Conservation (phyloP, 2,888 invertebrate genomes). For the Sisyra nigra region DNA sequence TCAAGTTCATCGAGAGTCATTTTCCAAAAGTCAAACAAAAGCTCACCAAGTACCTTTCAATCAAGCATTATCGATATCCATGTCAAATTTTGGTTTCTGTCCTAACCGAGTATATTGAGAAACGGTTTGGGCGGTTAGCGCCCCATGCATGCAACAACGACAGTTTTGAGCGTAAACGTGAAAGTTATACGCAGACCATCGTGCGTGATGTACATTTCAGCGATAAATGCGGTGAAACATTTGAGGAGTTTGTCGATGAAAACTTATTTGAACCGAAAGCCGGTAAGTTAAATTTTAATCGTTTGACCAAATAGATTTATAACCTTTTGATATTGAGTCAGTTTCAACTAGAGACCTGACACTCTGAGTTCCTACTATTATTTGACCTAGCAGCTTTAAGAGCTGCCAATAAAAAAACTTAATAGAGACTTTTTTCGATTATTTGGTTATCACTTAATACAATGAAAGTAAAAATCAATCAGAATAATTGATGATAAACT, state of each 20-base stretch:
- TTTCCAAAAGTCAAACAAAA: constrained; percentile 42
- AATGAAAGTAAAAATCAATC: no score
- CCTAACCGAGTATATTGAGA: constrained; percentile 51
- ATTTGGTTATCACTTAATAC: no score
- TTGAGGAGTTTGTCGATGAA: constrained; percentile 31
- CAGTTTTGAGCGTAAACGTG: constrained; percentile 49
- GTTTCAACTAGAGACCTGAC: no score
- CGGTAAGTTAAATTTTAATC: constrained; percentile 5
- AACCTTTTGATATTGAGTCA: no score
- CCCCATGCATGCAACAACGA: constrained; percentile 50
- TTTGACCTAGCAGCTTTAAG: no score
- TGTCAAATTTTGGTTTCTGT: constrained; percentile 33
- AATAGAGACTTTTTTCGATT: no score
- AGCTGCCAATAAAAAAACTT: no score
- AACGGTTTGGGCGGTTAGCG: constrained; percentile 50
- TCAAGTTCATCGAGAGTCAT: constrained; percentile 51
- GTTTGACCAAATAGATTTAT: no score
- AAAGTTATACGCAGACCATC: constrained; percentile 43
- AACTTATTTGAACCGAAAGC: constrained; percentile 19
- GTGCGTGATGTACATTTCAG: constrained; percentile 48
- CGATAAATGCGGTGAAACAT: constrained; percentile 37
- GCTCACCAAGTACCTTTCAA: constrained; percentile 42
- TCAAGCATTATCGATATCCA: constrained; percentile 36
- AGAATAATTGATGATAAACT: no score
- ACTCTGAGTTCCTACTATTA: no score